Percentiles rank a stretch among this genome's conserved stretches.
These are phyloP conservation scores for Hermaeophaga mercurialis DNA, from an alignment of 2,888 invertebrate genomes.

Conservation along the genomic window DNA sequence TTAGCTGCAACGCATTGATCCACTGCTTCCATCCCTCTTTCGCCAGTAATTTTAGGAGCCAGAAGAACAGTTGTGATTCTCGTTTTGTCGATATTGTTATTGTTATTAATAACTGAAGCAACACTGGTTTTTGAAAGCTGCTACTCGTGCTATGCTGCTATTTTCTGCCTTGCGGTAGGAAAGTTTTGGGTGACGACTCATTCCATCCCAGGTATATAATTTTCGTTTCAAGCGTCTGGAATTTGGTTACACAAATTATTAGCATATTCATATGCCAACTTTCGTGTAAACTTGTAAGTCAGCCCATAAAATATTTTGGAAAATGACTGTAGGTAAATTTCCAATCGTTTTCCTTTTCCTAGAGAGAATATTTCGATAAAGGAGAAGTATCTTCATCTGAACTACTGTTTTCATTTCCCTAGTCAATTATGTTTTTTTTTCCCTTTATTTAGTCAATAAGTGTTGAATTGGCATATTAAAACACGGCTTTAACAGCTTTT, in stretches of 20 bases:
- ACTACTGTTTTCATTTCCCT: too few species aligned
- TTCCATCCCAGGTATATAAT: slow-evolving; percentile 21
- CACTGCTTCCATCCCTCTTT: background rate
- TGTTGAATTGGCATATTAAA: background rate
- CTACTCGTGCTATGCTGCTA: background rate
- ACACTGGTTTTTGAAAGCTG: slow-evolving; percentile 4
- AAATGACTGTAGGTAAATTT: background rate
- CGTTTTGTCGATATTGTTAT: slow-evolving; percentile 25
- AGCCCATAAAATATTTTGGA: background rate
- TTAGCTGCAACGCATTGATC: background rate
- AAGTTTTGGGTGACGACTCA: slow-evolving; percentile 22
- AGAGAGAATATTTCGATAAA: too few species aligned
- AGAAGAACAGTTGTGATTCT: slow-evolving; percentile 23
- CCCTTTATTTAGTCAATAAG: background rate
- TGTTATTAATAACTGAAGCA: slow-evolving; percentile 8
- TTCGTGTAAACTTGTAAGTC: background rate
- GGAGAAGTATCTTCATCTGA: too few species aligned
- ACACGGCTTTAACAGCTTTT: background rate
- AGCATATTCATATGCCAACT: background rate
- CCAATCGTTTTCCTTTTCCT: too few species aligned
- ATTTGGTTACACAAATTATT: background rate
- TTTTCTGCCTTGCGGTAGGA: slow-evolving; percentile 25
- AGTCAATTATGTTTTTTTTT: background rate
- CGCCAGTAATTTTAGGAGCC: background rate
- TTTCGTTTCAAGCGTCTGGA: slow-evolving; percentile 12